Conservation (phyloP, 1,140 invertebrate genomes). For the Bilobella aurantiaca region DNA sequence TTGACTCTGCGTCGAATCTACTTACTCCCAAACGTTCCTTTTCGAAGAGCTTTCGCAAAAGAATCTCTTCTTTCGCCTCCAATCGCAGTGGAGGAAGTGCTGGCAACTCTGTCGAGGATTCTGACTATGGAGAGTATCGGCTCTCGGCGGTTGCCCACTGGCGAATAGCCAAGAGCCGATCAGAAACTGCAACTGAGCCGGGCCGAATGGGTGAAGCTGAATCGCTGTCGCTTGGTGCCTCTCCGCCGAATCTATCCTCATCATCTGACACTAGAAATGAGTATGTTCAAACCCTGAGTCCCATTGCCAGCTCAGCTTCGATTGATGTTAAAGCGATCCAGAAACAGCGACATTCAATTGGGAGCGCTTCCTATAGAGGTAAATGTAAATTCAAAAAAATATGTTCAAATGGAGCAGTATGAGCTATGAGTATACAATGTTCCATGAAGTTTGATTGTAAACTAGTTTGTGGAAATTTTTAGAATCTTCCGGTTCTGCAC, state of each 20-base stretch:
- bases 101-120: slow-evolving; percentile 39
- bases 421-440: too few species aligned
- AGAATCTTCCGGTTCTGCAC: not conserved
- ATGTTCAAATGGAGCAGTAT: too few species aligned
- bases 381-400: too few species aligned
- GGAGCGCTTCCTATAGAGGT: too few species aligned
- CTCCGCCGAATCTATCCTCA: not conserved
- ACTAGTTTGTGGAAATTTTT: slow-evolving; percentile 8
- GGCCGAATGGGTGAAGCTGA: not conserved
- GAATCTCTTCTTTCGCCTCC: not conserved
- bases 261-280: slow-evolving; percentile 14
- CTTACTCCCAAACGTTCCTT: not conserved
- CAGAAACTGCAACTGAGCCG: not conserved
- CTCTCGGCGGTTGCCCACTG: not conserved
- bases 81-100: not conserved
- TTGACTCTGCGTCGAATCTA: not conserved
- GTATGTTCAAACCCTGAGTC: slow-evolving; percentile 58
- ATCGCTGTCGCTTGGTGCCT: too few species aligned
- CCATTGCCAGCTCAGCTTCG: slow-evolving; percentile 59
- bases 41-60: not conserved
- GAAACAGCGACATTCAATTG: too few species aligned
- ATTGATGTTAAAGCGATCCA: too few species aligned
- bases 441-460: too few species aligned
- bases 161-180: not conserved
- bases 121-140: not conserved